These are phyloP conservation scores for Drosophila trichaetosa DNA, from an alignment of 2,888 invertebrate genomes.

Conservation along the genomic window DNA sequence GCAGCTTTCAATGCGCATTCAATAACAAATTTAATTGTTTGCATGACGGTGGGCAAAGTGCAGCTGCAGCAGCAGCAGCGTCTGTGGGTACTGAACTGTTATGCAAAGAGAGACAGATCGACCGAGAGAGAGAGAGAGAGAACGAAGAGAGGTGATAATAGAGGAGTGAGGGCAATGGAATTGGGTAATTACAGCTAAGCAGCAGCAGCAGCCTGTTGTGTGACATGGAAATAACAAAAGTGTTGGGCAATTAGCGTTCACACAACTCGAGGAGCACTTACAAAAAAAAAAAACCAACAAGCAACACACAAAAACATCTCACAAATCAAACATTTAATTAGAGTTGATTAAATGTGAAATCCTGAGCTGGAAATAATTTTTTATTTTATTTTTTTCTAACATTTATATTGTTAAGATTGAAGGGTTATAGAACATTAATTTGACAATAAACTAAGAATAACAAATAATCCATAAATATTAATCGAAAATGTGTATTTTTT, in stretches of 20 bases:
- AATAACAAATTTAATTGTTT: slow-evolving; percentile 77
- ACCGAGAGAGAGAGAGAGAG: background rate
- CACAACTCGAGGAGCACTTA: slow-evolving; percentile 24
- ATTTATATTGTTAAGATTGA: background rate
- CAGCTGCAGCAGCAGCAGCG: slow-evolving; percentile 29
- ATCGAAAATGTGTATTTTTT: background rate
- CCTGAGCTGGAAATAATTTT: background rate
- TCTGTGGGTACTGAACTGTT: background rate
- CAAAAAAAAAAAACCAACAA: background rate
- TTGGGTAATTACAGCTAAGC: slow-evolving; percentile 50
- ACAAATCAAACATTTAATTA: slow-evolving; percentile 2
- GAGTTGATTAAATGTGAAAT: background rate
- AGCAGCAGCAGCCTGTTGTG: slow-evolving; percentile 24
- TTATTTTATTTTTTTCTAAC: background rate
- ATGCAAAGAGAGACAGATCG: slow-evolving; percentile 1
- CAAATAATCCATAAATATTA: background rate
- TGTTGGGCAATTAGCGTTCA: slow-evolving; percentile 48
- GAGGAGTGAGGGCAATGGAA: background rate
- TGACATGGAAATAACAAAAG: slow-evolving; percentile 44
- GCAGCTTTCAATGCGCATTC: slow-evolving; percentile 60
- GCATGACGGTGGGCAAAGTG: slow-evolving; percentile 66
- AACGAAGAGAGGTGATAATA: background rate
- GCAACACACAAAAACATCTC: slow-evolving; percentile 1
- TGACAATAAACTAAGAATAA: background rate
- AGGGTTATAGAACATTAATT: background rate